Conservation (phyloP, 2,113 vertebrate species). For the Mustelus asterias region DNA sequence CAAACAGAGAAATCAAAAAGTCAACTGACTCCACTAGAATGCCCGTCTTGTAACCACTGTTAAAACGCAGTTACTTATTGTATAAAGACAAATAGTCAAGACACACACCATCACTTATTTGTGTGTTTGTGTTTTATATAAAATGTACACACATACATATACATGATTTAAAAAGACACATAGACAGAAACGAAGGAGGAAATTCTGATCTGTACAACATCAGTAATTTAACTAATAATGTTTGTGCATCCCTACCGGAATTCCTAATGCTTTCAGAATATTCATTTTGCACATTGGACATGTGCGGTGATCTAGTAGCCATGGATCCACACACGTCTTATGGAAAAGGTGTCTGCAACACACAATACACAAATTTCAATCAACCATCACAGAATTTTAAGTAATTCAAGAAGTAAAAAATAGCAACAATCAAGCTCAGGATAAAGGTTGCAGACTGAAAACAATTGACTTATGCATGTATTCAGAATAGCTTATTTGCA, state of each 20-base stretch:
- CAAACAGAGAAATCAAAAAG: neutral
- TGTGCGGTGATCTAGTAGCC: slow-evolving; percentile 93
- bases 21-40: neutral
- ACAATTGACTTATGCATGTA: neutral
- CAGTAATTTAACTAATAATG: neutral
- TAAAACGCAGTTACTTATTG: neutral
- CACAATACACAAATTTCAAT: slow-evolving; percentile 41
- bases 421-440: neutral
- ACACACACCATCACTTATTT: neutral
- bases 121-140: neutral
- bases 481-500: neutral
- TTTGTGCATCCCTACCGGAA: slow-evolving; percentile 69
- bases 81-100: neutral
- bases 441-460: neutral
- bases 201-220: neutral
- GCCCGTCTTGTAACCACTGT: neutral
- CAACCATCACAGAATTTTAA: slow-evolving; percentile 16
- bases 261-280: slow-evolving; percentile 94
- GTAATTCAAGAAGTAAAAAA: neutral
- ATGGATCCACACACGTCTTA: slow-evolving; percentile 96
- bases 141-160: neutral
- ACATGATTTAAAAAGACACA: neutral
- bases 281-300: slow-evolving; percentile 99
- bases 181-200: neutral
- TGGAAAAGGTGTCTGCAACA: slow-evolving; percentile 89